Base-by-base conservation (phyloP, 2,888 invertebrate genomes). In the Desoria tigrina region DNA sequence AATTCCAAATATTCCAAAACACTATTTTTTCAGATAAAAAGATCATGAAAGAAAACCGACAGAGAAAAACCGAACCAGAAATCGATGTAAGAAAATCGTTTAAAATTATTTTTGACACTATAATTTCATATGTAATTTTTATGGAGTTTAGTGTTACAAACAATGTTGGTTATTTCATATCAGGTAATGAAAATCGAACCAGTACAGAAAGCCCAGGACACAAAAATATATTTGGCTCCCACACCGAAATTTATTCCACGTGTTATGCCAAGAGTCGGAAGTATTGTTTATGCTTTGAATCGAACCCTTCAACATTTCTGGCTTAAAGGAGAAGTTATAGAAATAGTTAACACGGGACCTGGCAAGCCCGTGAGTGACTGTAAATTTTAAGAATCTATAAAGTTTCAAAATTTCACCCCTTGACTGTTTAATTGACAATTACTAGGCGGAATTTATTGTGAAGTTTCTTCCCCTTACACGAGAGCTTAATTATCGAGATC, bases 221-320 rank as follows among this genome's bases (percentile, higher is more conserved):
- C 54, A 42, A 21, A 27, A 45, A 37, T 27, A 39, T 24, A 4
- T 51, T 50, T 37, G 6, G 24, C 62, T 28, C 39, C 61, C 4
- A 72, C 75, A 4, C 75, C 75, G 1, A 21, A 42, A 16, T 32
- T 66, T 28, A 69, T 75, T 14, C 75, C 75, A 1, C 50, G 68
- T 50, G 61, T 71, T 1, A 63, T 61, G 32, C 81, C 86, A 1
- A 79, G 81, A 18, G 74, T 81, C 1, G 85, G 85, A 53, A 83
- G 82, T 54, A 77, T 79, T 16, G 86, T 88, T 23, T 88, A 83
- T 78, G 86, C 86, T 2, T 86, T 86, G 83, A 84, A 85, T 71
- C 85, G 85, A 74, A 81, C 81, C 63, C 81, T 84, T 11, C 84
- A 86, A 77, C 84, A 85, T 28, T 84, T 86, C 6, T 90, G 90